phyloP scores from a whole-genome alignment of 2,888 invertebrate species.

The Chaetogeoica ovagalla region DNA sequence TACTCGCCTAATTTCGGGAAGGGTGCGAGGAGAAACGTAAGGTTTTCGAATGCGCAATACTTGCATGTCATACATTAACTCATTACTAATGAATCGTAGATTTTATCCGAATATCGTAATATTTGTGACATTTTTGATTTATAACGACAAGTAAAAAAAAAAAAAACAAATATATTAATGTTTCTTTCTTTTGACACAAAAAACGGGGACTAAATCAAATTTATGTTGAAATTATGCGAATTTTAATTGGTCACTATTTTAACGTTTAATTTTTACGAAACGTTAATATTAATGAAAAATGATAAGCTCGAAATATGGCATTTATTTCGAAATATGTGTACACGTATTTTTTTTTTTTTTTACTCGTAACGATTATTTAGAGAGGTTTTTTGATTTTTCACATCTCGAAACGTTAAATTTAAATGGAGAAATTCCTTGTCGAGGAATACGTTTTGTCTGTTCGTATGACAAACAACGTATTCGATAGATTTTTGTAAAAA shows the following conservation, averaged over 20 bases:
- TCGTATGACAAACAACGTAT: too few species aligned
- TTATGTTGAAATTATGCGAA: conserved; percentile 42
- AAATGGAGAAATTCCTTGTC: too few species aligned
- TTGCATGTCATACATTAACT: conserved; percentile 36
- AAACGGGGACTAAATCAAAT: conserved; percentile 33
- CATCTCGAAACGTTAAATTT: too few species aligned
- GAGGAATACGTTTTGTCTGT: too few species aligned
- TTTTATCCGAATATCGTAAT: conserved; percentile 39
- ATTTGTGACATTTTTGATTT: conserved; percentile 25
- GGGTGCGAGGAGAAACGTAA: too few species aligned
- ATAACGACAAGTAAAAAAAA: conserved; percentile 20
- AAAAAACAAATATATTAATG: not conserved
- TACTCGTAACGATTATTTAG: too few species aligned
- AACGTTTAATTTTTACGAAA: conserved; percentile 22
- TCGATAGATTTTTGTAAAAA: too few species aligned
- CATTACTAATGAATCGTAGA: conserved; percentile 43
- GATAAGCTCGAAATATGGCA: not conserved
- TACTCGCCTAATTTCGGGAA: too few species aligned
- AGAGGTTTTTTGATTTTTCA: too few species aligned
- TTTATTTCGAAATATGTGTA: not conserved
- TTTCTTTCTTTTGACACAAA: conserved; percentile 6
- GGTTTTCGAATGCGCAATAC: not conserved
- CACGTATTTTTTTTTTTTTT: not conserved
- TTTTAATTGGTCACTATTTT: conserved; percentile 47
- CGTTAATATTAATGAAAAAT: conserved; percentile 18